Percentiles rank a stretch among this genome's conserved stretches.
These are phyloP conservation scores for Takifugu rubripes DNA, from an alignment of 2,797 vertebrate genomes.

Conservation along the genomic window DNA sequence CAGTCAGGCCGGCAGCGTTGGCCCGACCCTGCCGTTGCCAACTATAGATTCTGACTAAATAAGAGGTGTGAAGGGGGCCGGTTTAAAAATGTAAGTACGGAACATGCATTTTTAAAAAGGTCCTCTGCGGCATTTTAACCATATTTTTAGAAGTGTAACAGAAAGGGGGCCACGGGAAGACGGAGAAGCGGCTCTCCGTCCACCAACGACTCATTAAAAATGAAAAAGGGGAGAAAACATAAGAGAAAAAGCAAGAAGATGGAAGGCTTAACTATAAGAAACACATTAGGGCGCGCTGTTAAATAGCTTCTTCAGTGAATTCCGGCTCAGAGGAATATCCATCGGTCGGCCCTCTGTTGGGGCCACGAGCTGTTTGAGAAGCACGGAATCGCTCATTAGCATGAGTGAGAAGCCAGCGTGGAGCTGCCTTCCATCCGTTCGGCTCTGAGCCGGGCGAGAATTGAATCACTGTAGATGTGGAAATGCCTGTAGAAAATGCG, in stretches of 20 bases:
- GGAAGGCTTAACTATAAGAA: conserved; percentile 37
- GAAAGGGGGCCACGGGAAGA: conserved; percentile 29
- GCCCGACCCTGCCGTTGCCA: conserved; percentile 37
- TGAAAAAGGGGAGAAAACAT: conserved; percentile 41
- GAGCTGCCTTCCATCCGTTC: conserved; percentile 16
- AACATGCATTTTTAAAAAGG: conserved; percentile 58
- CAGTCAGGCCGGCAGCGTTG: conserved; percentile 10
- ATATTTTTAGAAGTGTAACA: conserved; percentile 36
- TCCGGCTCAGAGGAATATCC: conserved; percentile 29
- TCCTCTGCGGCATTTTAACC: conserved; percentile 32
- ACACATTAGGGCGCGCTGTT: conserved; percentile 30
- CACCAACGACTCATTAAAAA: conserved; percentile 65
- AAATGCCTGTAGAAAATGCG: no score
- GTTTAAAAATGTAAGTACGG: conserved; percentile 46
- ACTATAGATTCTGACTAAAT: conserved; percentile 48
- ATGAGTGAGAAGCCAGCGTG: conserved; percentile 48
- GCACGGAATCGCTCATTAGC: conserved; percentile 57
- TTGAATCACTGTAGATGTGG: no score
- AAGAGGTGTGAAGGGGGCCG: conserved; percentile 19
- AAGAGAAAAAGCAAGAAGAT: conserved; percentile 34
- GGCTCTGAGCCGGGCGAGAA: no score
- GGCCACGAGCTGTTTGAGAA: conserved; percentile 28
- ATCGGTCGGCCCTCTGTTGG: conserved; percentile 24
- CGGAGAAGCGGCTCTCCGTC: conserved; percentile 23
- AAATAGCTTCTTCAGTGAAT: conserved; percentile 37